Evolutionary conservation across 2,797 vertebrate genomes (phyloP).

Genomic region (Pogonophryne albipinna): DNA sequence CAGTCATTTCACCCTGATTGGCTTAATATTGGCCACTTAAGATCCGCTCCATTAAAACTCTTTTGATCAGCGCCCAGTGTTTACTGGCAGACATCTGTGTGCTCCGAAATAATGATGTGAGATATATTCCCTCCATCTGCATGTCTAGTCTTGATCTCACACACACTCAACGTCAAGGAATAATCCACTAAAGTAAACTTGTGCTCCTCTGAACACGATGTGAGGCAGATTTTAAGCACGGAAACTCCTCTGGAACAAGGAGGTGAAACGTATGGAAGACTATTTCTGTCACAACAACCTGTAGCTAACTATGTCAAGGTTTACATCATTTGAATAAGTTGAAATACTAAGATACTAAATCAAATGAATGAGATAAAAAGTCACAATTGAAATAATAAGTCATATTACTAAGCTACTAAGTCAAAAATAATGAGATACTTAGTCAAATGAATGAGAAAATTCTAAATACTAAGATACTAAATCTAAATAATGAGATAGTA

Average conservation of each 20-base stretch:
- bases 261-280: too few relatives aligned
- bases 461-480: too few relatives aligned
- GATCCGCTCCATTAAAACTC: slow-evolving; percentile 52
- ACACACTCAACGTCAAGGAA: slow-evolving; percentile 6
- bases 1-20: slow-evolving; percentile 33
- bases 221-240: not conserved
- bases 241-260: not conserved
- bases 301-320: too few relatives aligned
- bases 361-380: too few relatives aligned
- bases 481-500: too few relatives aligned
- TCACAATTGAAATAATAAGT: too few relatives aligned
- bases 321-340: too few relatives aligned
- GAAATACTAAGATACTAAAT: too few relatives aligned
- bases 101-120: slow-evolving; percentile 27
- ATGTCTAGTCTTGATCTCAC: not conserved
- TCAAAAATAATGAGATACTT: too few relatives aligned
- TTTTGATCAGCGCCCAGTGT: slow-evolving; percentile 37
- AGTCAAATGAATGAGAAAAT: too few relatives aligned
- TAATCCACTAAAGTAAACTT: not conserved
- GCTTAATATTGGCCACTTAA: slow-evolving; percentile 41
- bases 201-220: not conserved
- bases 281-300: too few relatives aligned
- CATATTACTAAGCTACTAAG: too few relatives aligned
- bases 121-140: slow-evolving; percentile 30
- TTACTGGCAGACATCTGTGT: slow-evolving; percentile 41